Percentiles rank a stretch among this genome's conserved stretches.
Conservation (phyloP, 2,113 vertebrate species). For the Hippocampus mohnikei region DNA sequence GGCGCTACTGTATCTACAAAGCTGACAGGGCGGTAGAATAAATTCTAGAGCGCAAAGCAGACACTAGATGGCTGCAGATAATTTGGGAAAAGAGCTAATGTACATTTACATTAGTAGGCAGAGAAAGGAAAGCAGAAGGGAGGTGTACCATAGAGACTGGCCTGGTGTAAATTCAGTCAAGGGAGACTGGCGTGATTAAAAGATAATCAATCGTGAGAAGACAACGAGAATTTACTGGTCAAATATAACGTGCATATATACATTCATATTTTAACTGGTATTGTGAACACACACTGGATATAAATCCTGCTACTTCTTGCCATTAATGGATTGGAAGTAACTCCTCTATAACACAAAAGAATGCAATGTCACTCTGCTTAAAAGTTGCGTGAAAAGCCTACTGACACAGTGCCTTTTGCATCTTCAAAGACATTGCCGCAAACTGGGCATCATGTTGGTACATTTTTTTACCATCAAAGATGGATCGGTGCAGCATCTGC, state of each 20-base stretch:
- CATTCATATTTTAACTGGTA: background rate
- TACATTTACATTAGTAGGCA: conserved; percentile 39
- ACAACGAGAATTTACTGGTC: conserved; percentile 4
- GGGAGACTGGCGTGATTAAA: conserved; percentile 12
- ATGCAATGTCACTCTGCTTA: background rate
- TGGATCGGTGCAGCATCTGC: too few relatives aligned
- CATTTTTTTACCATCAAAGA: too few relatives aligned
- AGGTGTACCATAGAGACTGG: conserved; percentile 6
- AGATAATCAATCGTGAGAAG: conserved; percentile 9
- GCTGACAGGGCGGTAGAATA: conserved; percentile 34
- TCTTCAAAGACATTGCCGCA: background rate
- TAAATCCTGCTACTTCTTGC: background rate
- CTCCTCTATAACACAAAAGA: background rate
- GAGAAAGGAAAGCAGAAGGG: conserved; percentile 13
- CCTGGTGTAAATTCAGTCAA: conserved; percentile 10
- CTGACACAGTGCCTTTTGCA: background rate
- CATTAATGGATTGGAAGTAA: background rate
- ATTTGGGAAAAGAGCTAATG: conserved; percentile 73
- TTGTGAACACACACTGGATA: background rate
- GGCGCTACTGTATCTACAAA: conserved; percentile 9
- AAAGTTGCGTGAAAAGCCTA: background rate
- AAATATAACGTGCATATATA: conserved; percentile 5
- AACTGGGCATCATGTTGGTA: background rate
- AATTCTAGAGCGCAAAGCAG: conserved; percentile 72
- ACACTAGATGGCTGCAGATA: conserved; percentile 84